phyloP scores from a whole-genome alignment of 2,113 vertebrate genomes.

The Tor tambroides region DNA sequence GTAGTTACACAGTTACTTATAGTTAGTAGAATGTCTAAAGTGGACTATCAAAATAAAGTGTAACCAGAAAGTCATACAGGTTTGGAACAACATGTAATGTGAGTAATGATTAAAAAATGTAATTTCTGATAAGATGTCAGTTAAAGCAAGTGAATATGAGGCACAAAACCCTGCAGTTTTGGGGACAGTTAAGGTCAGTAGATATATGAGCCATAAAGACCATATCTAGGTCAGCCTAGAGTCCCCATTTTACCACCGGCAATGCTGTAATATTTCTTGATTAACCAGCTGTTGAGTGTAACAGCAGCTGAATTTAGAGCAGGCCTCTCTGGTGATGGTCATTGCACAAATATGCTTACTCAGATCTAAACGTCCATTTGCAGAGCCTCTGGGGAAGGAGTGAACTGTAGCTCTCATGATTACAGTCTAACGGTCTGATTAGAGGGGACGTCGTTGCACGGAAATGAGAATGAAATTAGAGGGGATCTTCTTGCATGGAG shows the following conservation, averaged over 20 bases:
- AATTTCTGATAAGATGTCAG: too few relatives aligned
- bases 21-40: too few relatives aligned
- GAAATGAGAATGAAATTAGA: constrained; percentile 26
- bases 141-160: too few relatives aligned
- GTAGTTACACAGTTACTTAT: too few relatives aligned
- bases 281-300: constrained; percentile 53
- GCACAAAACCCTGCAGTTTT: too few relatives aligned
- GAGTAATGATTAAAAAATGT: too few relatives aligned
- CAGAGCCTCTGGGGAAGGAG: constrained; percentile 31
- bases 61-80: too few relatives aligned
- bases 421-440: constrained; percentile 27
- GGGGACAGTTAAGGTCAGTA: too few relatives aligned
- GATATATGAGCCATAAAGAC: too few relatives aligned
- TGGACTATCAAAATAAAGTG: too few relatives aligned
- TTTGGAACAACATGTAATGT: too few relatives aligned
- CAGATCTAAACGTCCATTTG: constrained; percentile 30
- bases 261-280: constrained; percentile 36
- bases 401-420: not conserved
- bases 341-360: constrained; percentile 26
- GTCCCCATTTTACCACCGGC: not conserved
- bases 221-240: too few relatives aligned
- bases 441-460: not conserved
- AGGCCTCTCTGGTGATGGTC: constrained; percentile 23
- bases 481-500: not conserved
- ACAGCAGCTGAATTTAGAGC: constrained; percentile 37